Base-by-base conservation (phyloP, 2,113 vertebrate genomes). In the Epinephelus moara region DNA sequence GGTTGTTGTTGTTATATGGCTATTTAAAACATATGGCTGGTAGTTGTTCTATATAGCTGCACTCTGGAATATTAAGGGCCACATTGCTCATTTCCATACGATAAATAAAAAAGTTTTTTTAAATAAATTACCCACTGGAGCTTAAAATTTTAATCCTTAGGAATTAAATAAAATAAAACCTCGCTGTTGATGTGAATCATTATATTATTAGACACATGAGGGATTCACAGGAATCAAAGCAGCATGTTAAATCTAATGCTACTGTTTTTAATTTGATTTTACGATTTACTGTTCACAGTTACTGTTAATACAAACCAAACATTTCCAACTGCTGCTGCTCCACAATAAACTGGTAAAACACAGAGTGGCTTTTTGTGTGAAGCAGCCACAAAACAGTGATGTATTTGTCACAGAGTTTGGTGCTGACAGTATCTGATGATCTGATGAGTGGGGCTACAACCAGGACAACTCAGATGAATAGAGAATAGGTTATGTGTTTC, bases 281-380 rank as follows among this genome's bases (percentile, higher is more conserved):
- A 62, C 30, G 18, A 30, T 61, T 21, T 40, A 40, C 18, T 40
- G 11, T 23, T 49, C 17, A 19, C 18, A n/a, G 11, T 30, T 14
- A n/a, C 18, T 42, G 10, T 42, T 42, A 64, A 4, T 21, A n/a
- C 27, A 55, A 53, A 56, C 18, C 30, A 55, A 53, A 37, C 3
- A 18, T 74, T 52, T 52, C 19, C 0, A 6, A 6, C 21, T 25
- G 21, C 21, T 1, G 15, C 17, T 45, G 33, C 30, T 66, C 64
- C 55, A 75, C 30, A 75, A 63, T 75, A 55, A 64, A 62, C 18
- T 52, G 45, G 15, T 4, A 25, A 56, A 56, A 70, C 49, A 40
- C 33, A 3, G 25, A 4, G 25, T 33, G 3, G 14, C n/a, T 52
- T 75, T 70, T 70, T 11, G 23, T 71, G 53, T 57, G 37, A 45